phyloP scores from a whole-genome alignment of 2,888 invertebrate genomes.

The Mythimna albipuncta region DNA sequence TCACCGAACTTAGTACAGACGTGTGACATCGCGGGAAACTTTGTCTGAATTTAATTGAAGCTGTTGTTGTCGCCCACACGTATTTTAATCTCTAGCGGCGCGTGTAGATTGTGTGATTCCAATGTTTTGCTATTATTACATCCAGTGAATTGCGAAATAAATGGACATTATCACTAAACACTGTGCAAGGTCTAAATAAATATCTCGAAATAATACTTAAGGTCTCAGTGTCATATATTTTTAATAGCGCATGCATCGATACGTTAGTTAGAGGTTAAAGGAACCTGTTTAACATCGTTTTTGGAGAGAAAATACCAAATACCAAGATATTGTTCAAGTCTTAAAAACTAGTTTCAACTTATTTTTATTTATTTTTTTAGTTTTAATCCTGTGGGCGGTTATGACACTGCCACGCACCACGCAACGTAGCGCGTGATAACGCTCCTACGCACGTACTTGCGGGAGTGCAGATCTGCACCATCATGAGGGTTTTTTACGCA shows the following conservation, averaged over 20 bases:
- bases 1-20: constrained; percentile 14
- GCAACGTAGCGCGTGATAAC: no score
- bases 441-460: no score
- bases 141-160: neutral
- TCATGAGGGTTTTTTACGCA: no score
- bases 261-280: neutral
- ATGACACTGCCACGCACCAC: no score
- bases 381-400: no score
- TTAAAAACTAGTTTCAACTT: neutral
- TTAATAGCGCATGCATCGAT: neutral
- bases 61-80: constrained; percentile 42
- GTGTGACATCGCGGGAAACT: constrained; percentile 30
- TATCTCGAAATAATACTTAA: neutral
- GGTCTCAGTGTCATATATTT: neutral
- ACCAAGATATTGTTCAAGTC: neutral
- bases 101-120: constrained; percentile 15
- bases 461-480: no score
- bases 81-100: constrained; percentile 43
- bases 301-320: neutral
- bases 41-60: constrained; percentile 46
- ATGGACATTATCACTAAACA: neutral
- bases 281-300: neutral
- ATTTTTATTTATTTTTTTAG: no score
- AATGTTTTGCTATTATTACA: constrained; percentile 9
- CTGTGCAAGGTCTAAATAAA: neutral